These are phyloP conservation scores for Toxonevra muliebris DNA, from an alignment of 2,888 invertebrate species.

Conservation along the genomic window DNA sequence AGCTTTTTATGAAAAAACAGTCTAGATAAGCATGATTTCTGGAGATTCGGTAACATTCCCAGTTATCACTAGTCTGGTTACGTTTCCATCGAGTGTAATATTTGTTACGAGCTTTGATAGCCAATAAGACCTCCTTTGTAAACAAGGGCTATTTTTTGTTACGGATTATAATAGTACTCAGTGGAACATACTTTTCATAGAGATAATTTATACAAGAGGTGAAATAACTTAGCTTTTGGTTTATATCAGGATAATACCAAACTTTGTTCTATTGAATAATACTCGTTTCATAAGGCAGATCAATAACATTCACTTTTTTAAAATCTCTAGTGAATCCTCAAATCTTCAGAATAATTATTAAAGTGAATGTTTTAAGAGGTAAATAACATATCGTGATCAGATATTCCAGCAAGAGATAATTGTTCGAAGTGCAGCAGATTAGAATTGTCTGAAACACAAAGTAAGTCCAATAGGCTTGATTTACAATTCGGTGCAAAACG, in stretches of 20 bases:
- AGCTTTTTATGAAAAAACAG: neutral
- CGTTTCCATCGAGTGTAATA: neutral
- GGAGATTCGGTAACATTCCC: neutral
- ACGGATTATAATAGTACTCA: neutral
- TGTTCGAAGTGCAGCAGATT: slow-evolving; percentile 15
- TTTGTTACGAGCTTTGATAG: neutral
- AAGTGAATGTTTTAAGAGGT: slow-evolving; percentile 2
- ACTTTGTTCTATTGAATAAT: neutral
- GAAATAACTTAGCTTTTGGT: slow-evolving; percentile 7
- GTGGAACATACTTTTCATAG: neutral
- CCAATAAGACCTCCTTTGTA: neutral
- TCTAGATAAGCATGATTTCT: neutral
- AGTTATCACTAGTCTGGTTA: neutral
- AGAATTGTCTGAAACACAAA: slow-evolving; percentile 6
- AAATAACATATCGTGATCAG: slow-evolving; percentile 22
- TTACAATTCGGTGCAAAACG: slow-evolving; percentile 14
- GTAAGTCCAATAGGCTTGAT: slow-evolving; percentile 14
- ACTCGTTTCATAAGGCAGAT: neutral
- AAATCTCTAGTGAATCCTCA: slow-evolving; percentile 1
- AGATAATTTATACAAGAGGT: neutral
- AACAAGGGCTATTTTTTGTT: neutral
- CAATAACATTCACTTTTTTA: neutral
- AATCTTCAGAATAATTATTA: neutral
- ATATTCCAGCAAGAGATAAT: slow-evolving; percentile 8
- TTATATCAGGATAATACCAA: slow-evolving; percentile 13